These are phyloP conservation scores for Pipistrellus pygmaeus DNA, from an alignment of 2,797 vertebrate species.

Conservation along the genomic window DNA sequence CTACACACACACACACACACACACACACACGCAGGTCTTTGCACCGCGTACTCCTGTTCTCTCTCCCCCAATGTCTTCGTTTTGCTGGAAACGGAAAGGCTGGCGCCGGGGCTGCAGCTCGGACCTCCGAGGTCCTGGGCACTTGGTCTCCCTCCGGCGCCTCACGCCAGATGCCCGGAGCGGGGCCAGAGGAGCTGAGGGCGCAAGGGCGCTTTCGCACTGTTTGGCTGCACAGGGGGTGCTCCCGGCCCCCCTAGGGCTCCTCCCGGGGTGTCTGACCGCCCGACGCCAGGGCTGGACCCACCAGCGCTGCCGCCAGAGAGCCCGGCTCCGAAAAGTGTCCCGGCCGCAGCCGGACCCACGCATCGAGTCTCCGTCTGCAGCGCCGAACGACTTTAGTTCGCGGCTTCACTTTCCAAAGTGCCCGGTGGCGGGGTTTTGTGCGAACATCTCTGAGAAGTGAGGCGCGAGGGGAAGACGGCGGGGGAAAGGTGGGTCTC, in stretches of 20 bases:
- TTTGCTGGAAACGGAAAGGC: conserved; percentile 59
- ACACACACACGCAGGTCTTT: not conserved
- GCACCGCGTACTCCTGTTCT: not conserved
- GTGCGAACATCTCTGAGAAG: not conserved
- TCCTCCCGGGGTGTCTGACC: not conserved
- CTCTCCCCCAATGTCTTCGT: not conserved
- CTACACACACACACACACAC: not conserved
- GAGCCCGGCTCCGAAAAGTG: not conserved
- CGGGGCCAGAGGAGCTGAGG: not conserved
- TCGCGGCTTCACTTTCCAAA: not conserved
- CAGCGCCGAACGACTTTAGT: not conserved
- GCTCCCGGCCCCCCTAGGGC: not conserved
- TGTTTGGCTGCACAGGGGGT: not conserved
- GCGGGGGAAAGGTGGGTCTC: not conserved
- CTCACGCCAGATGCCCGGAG: not conserved
- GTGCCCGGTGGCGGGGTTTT: not conserved
- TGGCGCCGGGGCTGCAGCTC: not conserved
- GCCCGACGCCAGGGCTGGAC: not conserved
- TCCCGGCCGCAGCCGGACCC: not conserved
- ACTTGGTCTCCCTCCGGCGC: not conserved
- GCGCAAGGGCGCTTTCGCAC: not conserved
- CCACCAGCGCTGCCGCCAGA: not conserved
- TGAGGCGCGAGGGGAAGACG: not conserved
- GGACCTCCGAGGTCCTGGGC: not conserved
- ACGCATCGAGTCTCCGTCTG: not conserved